Percentiles rank a stretch among this genome's conserved stretches.
These are phyloP conservation scores for Tetragnatha versicolor DNA, from an alignment of 1,140 invertebrate species.

Conservation along the genomic window DNA sequence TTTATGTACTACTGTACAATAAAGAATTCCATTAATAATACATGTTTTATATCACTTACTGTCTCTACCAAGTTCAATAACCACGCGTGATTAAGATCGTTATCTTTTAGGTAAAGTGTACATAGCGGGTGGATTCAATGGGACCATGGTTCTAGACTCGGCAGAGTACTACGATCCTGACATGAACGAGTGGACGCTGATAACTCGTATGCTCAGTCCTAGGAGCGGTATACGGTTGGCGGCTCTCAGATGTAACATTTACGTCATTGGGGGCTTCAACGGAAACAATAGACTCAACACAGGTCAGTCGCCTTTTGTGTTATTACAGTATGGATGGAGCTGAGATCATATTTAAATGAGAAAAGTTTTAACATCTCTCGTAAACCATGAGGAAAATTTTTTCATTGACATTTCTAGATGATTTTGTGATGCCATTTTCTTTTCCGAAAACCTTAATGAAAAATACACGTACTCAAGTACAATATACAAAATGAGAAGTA, in stretches of 20 bases:
- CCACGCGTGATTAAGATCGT: no score
- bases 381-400: background rate
- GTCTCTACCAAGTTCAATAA: no score
- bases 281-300: constrained; percentile 72
- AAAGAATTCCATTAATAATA: no score
- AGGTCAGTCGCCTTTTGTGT: background rate
- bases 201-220: constrained; percentile 77
- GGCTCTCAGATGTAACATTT: constrained; percentile 73
- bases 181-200: constrained; percentile 72
- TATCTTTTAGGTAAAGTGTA: constrained; percentile 71
- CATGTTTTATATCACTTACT: no score
- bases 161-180: constrained; percentile 65
- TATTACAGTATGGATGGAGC: background rate
- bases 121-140: constrained; percentile 71
- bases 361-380: background rate
- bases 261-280: constrained; percentile 80
- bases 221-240: constrained; percentile 80
- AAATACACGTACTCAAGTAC: background rate
- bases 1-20: no score
- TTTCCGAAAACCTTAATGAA: background rate
- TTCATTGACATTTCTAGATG: background rate
- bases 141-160: constrained; percentile 64
- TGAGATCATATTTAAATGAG: background rate
- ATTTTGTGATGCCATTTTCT: background rate
- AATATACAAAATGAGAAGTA: background rate